Conservation (phyloP, 1,140 invertebrate genomes). For the Saccostrea echinata region DNA sequence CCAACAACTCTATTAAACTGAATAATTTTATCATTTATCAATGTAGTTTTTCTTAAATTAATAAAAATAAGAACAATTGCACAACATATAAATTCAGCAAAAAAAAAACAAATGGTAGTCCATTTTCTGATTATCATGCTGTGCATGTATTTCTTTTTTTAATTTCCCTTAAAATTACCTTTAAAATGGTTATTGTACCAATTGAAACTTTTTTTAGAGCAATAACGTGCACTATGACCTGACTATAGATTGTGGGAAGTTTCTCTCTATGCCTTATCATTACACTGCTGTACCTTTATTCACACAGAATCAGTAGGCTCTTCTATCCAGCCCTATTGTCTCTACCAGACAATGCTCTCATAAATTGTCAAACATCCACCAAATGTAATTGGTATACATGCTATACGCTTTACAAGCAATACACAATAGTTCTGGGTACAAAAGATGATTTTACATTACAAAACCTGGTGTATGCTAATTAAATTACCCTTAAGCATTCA, state of each 20-base stretch:
- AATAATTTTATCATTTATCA: too few species aligned
- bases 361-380: conserved; percentile 13
- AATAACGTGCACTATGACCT: neutral
- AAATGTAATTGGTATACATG: conserved; percentile 5
- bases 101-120: neutral
- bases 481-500: conserved; percentile 23
- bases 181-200: neutral
- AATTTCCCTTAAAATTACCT: neutral
- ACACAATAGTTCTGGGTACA: neutral
- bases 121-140: neutral
- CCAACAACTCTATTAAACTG: too few species aligned
- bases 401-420: neutral
- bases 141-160: neutral
- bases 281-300: neutral
- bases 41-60: too few species aligned
- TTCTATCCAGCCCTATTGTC: neutral
- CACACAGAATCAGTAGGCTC: neutral
- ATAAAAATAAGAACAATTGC: neutral
- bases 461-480: neutral
- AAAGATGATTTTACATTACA: conserved; percentile 1
- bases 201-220: neutral
- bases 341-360: neutral
- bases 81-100: neutral
- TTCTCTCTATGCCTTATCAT: neutral
- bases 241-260: neutral